Conservation (phyloP, 2,113 vertebrate genomes). For the Solea solea region DNA sequence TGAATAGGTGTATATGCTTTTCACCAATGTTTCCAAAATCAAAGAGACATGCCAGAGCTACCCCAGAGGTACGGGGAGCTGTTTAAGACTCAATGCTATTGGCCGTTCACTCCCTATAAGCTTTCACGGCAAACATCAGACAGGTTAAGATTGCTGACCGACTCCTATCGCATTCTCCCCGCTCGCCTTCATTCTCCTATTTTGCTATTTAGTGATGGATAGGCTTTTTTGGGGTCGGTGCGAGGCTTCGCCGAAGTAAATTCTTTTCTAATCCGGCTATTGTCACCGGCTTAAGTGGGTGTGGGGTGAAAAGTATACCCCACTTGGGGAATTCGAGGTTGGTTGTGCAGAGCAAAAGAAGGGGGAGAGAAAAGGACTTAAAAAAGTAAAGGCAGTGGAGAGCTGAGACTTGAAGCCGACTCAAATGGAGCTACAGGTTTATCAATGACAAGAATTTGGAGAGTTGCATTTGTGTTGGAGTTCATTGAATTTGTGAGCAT, state of each 20-base stretch:
- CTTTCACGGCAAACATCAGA: conserved; percentile 90
- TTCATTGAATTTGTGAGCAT: conserved; percentile 28
- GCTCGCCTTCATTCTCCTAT: conserved; percentile 89
- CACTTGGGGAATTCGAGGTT: conserved; percentile 82
- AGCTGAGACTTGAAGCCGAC: conserved; percentile 84
- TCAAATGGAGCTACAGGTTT: conserved; percentile 86
- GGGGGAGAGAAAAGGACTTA: conserved; percentile 82
- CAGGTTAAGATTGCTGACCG: conserved; percentile 91
- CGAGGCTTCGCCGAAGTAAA: conserved; percentile 92
- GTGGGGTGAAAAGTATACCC: conserved; percentile 93
- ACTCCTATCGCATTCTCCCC: conserved; percentile 94
- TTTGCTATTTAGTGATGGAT: conserved; percentile 79
- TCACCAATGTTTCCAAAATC: conserved; percentile 87
- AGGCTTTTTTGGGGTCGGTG: conserved; percentile 84
- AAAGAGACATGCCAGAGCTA: conserved; percentile 84
- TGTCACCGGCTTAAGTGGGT: conserved; percentile 97
- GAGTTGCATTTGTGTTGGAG: background rate
- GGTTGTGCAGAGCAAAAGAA: conserved; percentile 85
- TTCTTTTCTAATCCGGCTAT: conserved; percentile 98
- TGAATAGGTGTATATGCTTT: conserved; percentile 78
- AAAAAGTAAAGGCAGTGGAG: conserved; percentile 84
- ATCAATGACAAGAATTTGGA: conserved; percentile 49
- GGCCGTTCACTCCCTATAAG: conserved; percentile 79
- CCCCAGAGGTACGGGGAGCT: conserved; percentile 83
- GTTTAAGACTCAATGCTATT: conserved; percentile 85